Conservation (phyloP, 2,797 vertebrate species). For the Esox masquinongy region DNA sequence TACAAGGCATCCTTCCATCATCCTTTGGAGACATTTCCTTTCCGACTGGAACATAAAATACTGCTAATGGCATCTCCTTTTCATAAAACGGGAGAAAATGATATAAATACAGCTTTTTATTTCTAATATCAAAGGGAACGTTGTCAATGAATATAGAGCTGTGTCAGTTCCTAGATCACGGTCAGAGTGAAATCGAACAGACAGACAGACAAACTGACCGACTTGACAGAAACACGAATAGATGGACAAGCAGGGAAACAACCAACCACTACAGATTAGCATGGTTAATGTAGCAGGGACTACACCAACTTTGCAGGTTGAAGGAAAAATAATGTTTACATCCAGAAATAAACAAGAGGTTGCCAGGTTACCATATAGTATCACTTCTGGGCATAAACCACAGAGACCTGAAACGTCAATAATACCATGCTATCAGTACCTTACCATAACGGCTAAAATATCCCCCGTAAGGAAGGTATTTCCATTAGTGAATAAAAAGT, state of each 20-base stretch:
- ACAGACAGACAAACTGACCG: not conserved
- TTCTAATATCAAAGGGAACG: conserved; percentile 68
- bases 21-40: conserved; percentile 62
- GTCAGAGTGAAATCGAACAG: conserved; percentile 27
- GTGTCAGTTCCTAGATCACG: conserved; percentile 47
- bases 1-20: conserved; percentile 33
- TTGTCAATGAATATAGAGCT: conserved; percentile 43
- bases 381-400: not conserved
- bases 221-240: conserved; percentile 26
- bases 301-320: not conserved
- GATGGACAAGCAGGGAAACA: conserved; percentile 1
- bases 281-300: not conserved
- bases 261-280: not conserved
- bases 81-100: conserved; percentile 65
- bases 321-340: not conserved
- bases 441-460: no score
- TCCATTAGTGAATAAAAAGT: not conserved
- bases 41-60: conserved; percentile 54
- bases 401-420: not conserved
- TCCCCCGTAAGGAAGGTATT: not conserved
- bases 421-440: not conserved
- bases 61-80: conserved; percentile 65
- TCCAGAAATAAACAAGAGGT: not conserved
- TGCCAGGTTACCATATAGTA: not conserved
- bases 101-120: conserved; percentile 62